phyloP scores from a whole-genome alignment of 1,140 invertebrate genomes.

The Anastatus disparis region DNA sequence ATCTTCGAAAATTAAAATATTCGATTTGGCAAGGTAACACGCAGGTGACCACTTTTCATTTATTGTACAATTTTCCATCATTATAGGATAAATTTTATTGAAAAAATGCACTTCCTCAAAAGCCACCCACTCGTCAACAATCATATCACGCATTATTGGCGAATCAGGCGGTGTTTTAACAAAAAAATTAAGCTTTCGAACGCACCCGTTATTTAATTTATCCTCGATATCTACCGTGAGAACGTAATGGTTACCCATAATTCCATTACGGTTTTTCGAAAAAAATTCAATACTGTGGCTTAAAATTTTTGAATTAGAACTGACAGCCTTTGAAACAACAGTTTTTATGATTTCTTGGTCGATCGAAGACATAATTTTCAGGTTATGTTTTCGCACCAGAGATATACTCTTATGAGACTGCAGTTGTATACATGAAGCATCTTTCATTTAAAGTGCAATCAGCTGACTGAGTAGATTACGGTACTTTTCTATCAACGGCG shows the following conservation, averaged over 20 bases:
- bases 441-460: neutral
- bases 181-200: neutral
- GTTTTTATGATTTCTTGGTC: neutral
- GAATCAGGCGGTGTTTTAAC: neutral
- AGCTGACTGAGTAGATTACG: neutral
- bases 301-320: neutral
- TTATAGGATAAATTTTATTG: neutral
- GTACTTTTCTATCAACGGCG: no score
- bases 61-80: neutral
- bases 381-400: neutral
- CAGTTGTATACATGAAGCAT: no score
- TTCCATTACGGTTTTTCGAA: neutral
- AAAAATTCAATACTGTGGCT: neutral
- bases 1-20: neutral
- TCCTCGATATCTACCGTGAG: neutral
- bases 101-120: constrained; percentile 24
- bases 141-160: no score
- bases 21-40: neutral
- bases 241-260: constrained; percentile 12
- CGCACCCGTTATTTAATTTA: neutral
- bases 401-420: neutral
- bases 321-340: neutral
- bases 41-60: neutral
- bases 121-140: neutral
- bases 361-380: neutral